A percentile compares a stretch with the other conserved stretches of the same genome.
Conservation (phyloP, 2,888 invertebrate species). For the Caenorhabditis sp. region DNA sequence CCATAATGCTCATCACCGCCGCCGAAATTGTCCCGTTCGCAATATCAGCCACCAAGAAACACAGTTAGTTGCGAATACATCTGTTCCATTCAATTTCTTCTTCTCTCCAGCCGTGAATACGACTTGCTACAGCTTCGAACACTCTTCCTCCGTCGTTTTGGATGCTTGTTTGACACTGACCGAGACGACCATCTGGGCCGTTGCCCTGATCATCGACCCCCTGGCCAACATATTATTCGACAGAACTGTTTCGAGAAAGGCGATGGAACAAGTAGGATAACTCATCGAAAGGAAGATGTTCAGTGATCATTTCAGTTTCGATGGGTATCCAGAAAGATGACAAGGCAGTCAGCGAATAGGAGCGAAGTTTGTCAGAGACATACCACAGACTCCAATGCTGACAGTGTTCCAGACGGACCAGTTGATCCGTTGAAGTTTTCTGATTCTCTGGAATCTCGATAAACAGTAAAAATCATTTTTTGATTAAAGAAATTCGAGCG, state of each 20-base stretch:
- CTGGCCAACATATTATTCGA: slow-evolving; percentile 25
- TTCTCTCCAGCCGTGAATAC: neutral
- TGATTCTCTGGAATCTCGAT: too few relatives aligned
- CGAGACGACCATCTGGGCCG: slow-evolving; percentile 17
- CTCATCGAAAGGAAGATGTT: neutral
- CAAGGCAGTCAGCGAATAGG: neutral
- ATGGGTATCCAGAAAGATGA: neutral
- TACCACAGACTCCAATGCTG: neutral
- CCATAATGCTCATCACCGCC: neutral
- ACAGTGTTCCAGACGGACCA: neutral
- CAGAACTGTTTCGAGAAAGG: slow-evolving; percentile 19
- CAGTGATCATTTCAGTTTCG: neutral
- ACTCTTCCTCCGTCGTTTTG: neutral
- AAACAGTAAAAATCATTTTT: too few relatives aligned
- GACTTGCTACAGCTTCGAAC: slow-evolving; percentile 18
- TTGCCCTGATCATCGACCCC: slow-evolving; percentile 38
- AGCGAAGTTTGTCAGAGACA: slow-evolving; percentile 7
- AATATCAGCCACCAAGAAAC: neutral
- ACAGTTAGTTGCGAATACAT: neutral
- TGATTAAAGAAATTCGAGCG: too few relatives aligned
- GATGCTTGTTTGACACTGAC: neutral
- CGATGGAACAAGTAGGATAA: slow-evolving; percentile 10
- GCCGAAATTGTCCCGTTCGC: slow-evolving; percentile 28
- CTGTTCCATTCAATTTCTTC: neutral
- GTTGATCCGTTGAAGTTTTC: too few relatives aligned